These are phyloP conservation scores for Bruchidius siliquastri DNA, from an alignment of 2,888 invertebrate species.

Conservation along the genomic window DNA sequence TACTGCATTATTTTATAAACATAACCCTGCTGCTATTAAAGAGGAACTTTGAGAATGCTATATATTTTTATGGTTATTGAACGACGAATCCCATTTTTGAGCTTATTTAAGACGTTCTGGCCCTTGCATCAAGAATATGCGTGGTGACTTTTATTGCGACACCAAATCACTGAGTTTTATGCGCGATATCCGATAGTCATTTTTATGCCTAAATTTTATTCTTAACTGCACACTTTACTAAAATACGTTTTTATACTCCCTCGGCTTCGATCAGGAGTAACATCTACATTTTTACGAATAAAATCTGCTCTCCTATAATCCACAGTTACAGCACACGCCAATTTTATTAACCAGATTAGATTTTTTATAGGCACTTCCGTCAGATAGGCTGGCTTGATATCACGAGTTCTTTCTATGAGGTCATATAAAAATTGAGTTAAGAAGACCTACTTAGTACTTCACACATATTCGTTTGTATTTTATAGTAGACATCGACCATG, in stretches of 20 bases:
- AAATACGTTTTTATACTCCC: slow-evolving; percentile 10
- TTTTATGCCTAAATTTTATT: slow-evolving; percentile 37
- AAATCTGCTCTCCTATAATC: not conserved
- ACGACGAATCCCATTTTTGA: slow-evolving; percentile 49
- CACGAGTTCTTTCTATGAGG: not conserved
- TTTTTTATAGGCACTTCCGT: not conserved
- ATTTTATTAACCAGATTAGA: not conserved
- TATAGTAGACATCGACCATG: no score
- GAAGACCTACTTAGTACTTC: no score
- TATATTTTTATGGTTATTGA: slow-evolving; percentile 50
- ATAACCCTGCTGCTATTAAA: slow-evolving; percentile 46
- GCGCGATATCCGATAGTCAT: slow-evolving; percentile 39
- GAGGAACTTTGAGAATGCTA: slow-evolving; percentile 46
- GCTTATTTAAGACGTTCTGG: slow-evolving; percentile 46
- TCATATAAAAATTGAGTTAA: not conserved
- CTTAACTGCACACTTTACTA: slow-evolving; percentile 15
- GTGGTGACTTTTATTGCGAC: slow-evolving; percentile 43
- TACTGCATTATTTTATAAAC: slow-evolving; percentile 50
- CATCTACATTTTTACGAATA: not conserved
- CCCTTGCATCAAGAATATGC: slow-evolving; percentile 41
- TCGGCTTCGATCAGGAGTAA: not conserved
- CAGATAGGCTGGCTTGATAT: not conserved
- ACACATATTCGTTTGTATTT: no score
- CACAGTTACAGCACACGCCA: not conserved
- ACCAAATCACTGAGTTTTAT: slow-evolving; percentile 43